A percentile compares a stretch with the other conserved stretches of the same genome.
phyloP scores from a whole-genome alignment of 2,113 vertebrate genomes.

The Cynopterus brachyotis region DNA sequence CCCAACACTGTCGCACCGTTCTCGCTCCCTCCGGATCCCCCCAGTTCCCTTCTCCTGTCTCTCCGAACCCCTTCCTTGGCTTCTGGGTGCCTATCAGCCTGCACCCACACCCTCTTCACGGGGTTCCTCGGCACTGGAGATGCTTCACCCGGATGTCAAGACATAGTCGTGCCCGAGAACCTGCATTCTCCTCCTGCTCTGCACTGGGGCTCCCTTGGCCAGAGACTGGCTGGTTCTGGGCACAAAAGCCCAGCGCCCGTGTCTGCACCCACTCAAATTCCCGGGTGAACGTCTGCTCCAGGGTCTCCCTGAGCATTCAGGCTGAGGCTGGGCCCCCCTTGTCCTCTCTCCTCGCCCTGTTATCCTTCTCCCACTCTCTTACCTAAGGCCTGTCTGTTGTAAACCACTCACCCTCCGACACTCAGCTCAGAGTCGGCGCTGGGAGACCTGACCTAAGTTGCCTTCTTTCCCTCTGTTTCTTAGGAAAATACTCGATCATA shows the following conservation, averaged over 20 bases:
- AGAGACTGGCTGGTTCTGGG: background rate
- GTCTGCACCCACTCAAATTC: background rate
- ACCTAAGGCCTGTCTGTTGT: background rate
- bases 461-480: background rate
- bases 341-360: background rate
- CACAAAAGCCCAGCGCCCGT: background rate
- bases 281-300: rapidly evolving
- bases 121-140: background rate
- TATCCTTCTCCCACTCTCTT: background rate
- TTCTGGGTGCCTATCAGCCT: background rate
- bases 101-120: background rate
- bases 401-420: background rate
- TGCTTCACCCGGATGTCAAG: no score
- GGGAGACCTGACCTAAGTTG: background rate
- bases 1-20: background rate
- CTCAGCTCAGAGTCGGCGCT: background rate
- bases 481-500: background rate
- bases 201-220: background rate
- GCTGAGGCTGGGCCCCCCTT: no score
- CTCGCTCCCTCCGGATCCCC: background rate
- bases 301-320: background rate
- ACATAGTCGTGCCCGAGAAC: background rate
- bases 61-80: background rate
- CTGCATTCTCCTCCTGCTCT: background rate
- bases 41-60: background rate